phyloP scores from a whole-genome alignment of 2,888 invertebrate species.

The Apodemia hepburni region DNA sequence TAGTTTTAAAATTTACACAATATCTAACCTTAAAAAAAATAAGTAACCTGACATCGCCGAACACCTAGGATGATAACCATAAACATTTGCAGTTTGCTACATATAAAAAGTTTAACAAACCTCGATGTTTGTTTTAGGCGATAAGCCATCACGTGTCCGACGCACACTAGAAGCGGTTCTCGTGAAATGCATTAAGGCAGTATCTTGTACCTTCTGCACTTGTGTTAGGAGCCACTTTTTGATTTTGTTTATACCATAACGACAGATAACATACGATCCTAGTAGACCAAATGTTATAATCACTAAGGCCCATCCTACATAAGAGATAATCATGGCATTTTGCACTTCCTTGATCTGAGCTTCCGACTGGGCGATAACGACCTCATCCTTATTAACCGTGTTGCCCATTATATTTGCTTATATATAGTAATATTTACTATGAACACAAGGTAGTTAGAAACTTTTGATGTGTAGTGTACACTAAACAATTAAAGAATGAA shows the following conservation, averaged over 20 bases:
- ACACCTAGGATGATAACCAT: too few relatives aligned
- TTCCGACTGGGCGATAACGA: neutral
- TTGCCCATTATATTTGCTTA: neutral
- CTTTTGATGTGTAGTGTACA: too few relatives aligned
- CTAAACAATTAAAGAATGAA: too few relatives aligned
- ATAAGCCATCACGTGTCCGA: too few relatives aligned
- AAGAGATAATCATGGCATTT: neutral
- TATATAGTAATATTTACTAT: too few relatives aligned
- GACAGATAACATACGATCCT: neutral
- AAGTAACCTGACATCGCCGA: too few relatives aligned
- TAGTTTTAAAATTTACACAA: too few relatives aligned
- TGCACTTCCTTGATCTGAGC: neutral
- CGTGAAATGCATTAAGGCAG: neutral
- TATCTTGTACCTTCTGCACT: neutral
- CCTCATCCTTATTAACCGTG: neutral
- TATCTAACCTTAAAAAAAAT: too few relatives aligned
- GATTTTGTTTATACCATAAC: slow-evolving; percentile 2
- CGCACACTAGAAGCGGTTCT: neutral
- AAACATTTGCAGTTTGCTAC: too few relatives aligned
- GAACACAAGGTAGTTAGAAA: too few relatives aligned
- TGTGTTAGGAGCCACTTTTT: slow-evolving; percentile 1
- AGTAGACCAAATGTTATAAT: neutral
- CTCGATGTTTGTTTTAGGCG: too few relatives aligned
- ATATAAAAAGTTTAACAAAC: too few relatives aligned
- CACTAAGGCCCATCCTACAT: neutral